Evolutionary conservation across 1,140 invertebrate genomes (phyloP).

Genomic region (Portunus trituberculatus): DNA sequence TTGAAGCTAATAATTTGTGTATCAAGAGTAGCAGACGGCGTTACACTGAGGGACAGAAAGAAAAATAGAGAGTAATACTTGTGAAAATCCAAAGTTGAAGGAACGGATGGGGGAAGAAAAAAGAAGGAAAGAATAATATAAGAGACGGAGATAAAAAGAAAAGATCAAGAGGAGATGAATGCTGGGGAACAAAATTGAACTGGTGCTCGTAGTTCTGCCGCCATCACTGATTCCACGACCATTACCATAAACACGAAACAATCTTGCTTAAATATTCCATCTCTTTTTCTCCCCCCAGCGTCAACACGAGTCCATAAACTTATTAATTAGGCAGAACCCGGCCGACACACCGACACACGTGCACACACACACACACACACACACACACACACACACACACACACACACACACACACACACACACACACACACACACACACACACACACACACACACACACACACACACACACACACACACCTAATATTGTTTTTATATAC

Average conservation of each 20-base stretch:
- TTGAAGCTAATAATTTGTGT: too few species aligned
- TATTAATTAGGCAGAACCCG: conserved; percentile 51
- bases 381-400: conserved; percentile 12
- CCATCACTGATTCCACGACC: background rate
- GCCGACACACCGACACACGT: conserved; percentile 32
- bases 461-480: conserved; percentile 35
- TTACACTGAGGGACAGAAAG: too few species aligned
- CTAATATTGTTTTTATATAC: background rate
- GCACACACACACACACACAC: conserved; percentile 48
- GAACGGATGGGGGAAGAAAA: too few species aligned
- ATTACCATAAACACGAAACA: conserved; percentile 62
- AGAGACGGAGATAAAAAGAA: too few species aligned
- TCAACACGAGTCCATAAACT: conserved; percentile 60
- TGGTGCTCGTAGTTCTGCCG: background rate
- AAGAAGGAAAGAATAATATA: too few species aligned
- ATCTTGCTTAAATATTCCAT: conserved; percentile 65
- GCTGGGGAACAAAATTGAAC: too few species aligned
- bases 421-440: conserved; percentile 34
- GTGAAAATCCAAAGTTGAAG: too few species aligned
- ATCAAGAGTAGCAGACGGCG: too few species aligned
- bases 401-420: conserved; percentile 21
- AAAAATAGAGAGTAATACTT: too few species aligned
- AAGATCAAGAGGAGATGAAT: too few species aligned
- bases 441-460: background rate
- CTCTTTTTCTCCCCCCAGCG: conserved; percentile 43